Percentiles rank a stretch among this genome's conserved stretches.
Evolutionary conservation across 2,113 vertebrate genomes (phyloP).

Genomic region (Atrichornis clamosus): DNA sequence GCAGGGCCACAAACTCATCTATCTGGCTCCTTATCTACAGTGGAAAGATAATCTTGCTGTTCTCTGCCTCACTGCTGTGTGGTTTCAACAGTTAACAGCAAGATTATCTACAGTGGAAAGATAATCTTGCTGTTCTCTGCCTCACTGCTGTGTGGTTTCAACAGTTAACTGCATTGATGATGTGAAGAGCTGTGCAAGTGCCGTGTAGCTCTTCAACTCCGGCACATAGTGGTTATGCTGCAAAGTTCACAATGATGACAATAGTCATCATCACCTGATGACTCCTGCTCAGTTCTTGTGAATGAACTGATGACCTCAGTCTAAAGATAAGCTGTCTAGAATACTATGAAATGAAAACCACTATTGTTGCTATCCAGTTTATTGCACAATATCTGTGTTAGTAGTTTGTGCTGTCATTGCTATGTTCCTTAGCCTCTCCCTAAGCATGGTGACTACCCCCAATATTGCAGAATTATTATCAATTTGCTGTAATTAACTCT

Average conservation of each 20-base stretch:
- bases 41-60: neutral
- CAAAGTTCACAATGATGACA: neutral
- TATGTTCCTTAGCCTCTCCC: neutral
- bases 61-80: neutral
- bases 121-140: neutral
- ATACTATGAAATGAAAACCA: neutral
- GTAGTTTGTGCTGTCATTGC: neutral
- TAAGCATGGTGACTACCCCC: neutral
- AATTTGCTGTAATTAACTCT: neutral
- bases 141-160: neutral
- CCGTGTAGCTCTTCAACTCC: neutral
- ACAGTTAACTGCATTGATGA: neutral
- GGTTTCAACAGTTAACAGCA: neutral
- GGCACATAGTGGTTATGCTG: neutral
- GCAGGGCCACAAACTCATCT: neutral
- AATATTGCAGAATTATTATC: neutral
- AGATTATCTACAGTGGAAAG: neutral
- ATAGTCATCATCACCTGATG: neutral
- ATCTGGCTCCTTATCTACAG: neutral
- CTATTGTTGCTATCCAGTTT: neutral
- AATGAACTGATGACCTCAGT: slow-evolving; percentile 6
- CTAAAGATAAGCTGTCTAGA: neutral
- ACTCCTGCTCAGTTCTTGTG: neutral
- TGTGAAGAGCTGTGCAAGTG: neutral
- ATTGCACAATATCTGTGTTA: neutral